Evolutionary conservation across 2,113 vertebrate genomes (phyloP).

Genomic region (Phaethornis superciliosus): DNA sequence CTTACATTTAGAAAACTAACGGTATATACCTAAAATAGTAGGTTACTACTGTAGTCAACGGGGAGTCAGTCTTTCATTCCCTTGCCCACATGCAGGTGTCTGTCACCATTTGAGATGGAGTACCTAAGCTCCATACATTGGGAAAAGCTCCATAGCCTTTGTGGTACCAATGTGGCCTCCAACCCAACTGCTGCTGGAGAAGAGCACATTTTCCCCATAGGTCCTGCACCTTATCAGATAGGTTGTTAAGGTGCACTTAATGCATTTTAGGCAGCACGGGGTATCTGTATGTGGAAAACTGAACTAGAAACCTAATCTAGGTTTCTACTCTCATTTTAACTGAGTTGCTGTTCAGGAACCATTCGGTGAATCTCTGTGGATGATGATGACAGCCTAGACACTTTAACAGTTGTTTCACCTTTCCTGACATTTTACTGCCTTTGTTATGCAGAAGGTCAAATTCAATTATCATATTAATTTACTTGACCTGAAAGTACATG

Average conservation of each 20-base stretch:
- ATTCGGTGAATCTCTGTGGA: background rate
- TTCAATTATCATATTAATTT: constrained; percentile 12
- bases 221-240: background rate
- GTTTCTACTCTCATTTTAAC: background rate
- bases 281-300: background rate
- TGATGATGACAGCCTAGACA: background rate
- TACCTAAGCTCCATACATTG: fast-evolving
- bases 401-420: background rate
- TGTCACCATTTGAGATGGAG: background rate
- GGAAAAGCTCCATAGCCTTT: background rate
- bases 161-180: background rate
- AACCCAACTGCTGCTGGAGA: background rate
- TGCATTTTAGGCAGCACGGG: background rate
- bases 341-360: background rate
- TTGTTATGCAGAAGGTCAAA: constrained; percentile 28
- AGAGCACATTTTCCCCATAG: fast-evolving
- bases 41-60: background rate
- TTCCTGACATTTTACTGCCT: background rate
- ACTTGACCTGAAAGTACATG: background rate
- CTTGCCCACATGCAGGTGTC: fast-evolving
- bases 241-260: background rate
- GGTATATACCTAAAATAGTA: background rate
- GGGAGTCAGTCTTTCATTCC: fast-evolving
- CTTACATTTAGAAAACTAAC: background rate
- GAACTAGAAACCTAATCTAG: background rate